Evolutionary conservation across 2,797 vertebrate species (phyloP).

Genomic region (Sebastes itinus): DNA sequence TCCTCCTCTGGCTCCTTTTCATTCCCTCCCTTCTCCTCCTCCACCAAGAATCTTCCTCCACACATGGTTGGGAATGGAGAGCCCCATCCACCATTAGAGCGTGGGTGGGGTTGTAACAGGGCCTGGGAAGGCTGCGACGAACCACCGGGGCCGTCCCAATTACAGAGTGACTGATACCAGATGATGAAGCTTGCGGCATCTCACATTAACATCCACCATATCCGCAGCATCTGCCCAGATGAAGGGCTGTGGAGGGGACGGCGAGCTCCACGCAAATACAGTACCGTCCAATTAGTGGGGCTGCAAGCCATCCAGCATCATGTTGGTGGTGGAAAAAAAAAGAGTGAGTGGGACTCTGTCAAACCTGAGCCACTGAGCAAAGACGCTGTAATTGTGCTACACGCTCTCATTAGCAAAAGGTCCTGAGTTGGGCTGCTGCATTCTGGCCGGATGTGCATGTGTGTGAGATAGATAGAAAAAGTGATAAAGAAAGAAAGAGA

Average conservation of each 20-base stretch:
- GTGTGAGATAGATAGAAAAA: conserved; percentile 29
- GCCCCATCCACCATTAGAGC: conserved; percentile 57
- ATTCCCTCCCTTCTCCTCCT: conserved; percentile 39
- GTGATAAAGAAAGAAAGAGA: background rate
- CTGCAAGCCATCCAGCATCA: conserved; percentile 53
- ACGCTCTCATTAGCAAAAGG: conserved; percentile 57
- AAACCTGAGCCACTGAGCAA: conserved; percentile 61
- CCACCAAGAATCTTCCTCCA: conserved; percentile 45
- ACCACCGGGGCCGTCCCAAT: conserved; percentile 70
- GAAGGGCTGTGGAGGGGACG: conserved; percentile 60
- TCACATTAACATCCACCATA: conserved; percentile 65
- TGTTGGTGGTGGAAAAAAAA: conserved; percentile 48
- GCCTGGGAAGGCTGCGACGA: conserved; percentile 56
- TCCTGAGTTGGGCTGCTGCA: conserved; percentile 16
- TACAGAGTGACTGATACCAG: conserved; percentile 76
- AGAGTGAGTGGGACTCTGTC: conserved; percentile 36
- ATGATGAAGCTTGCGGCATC: conserved; percentile 69
- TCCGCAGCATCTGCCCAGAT: conserved; percentile 69
- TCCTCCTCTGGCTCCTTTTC: conserved; percentile 40
- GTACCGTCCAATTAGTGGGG: conserved; percentile 62
- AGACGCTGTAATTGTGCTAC: conserved; percentile 55
- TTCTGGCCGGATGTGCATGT: background rate
- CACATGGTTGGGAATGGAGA: conserved; percentile 54
- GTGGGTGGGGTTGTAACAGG: conserved; percentile 68
- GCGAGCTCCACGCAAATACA: conserved; percentile 39